A percentile compares a stretch with the other conserved stretches of the same genome.
Evolutionary conservation across 2,888 invertebrate species (phyloP).

Genomic region (Nineta flava): DNA sequence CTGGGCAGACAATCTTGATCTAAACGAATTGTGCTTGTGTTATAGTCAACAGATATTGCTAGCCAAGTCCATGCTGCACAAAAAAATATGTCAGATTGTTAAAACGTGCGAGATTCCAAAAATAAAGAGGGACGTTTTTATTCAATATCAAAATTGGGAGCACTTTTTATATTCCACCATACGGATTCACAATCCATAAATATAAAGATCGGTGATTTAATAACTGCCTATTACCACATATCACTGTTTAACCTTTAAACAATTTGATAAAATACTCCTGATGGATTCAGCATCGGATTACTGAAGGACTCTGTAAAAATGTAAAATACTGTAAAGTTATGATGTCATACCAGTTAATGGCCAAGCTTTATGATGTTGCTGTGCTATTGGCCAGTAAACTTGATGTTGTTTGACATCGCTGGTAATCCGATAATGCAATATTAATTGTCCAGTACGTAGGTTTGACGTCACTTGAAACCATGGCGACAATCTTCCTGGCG

Average conservation of each 20-base stretch:
- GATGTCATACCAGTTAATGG: constrained; percentile 24
- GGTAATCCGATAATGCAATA: constrained; percentile 24
- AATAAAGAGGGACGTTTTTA: too few species aligned
- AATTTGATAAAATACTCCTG: too few species aligned
- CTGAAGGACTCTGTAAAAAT: too few species aligned
- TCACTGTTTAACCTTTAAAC: too few species aligned
- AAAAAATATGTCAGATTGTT: too few species aligned
- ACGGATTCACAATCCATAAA: too few species aligned
- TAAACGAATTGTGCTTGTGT: constrained; percentile 23
- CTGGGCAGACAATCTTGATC: constrained; percentile 28
- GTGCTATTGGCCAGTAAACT: constrained; percentile 26
- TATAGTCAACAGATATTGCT: constrained; percentile 24
- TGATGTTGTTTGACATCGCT: constrained; percentile 24
- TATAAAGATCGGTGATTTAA: too few species aligned
- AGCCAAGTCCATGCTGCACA: constrained; percentile 28
- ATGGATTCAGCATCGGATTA: too few species aligned
- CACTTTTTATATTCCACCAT: too few species aligned
- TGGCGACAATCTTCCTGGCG: constrained; percentile 28
- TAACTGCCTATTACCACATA: too few species aligned
- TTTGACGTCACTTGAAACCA: constrained; percentile 28
- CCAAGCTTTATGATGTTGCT: constrained; percentile 24
- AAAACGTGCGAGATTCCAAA: too few species aligned
- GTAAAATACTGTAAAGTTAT: not conserved
- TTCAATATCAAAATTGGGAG: too few species aligned
- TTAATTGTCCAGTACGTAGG: constrained; percentile 26